A percentile compares a stretch with the other conserved stretches of the same genome.
phyloP scores from a whole-genome alignment of 1,140 invertebrate genomes.

The Drosophila neocordata region DNA sequence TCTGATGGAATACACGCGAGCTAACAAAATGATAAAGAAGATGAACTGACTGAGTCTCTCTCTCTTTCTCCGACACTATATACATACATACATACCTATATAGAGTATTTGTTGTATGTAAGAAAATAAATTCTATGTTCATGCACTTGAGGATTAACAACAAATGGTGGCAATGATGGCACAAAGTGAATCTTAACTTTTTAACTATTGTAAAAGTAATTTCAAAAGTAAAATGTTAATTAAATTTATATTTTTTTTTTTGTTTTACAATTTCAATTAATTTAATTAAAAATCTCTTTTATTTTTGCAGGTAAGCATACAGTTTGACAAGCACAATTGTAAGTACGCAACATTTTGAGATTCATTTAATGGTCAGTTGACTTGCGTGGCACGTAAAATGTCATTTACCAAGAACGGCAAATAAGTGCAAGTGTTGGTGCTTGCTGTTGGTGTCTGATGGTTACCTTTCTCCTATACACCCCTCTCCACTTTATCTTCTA shows the following conservation, averaged over 20 bases:
- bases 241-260: background rate
- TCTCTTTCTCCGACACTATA: too few species aligned
- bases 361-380: constrained; percentile 31
- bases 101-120: too few species aligned
- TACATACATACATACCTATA: too few species aligned
- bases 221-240: too few species aligned
- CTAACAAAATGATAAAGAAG: constrained; percentile 23
- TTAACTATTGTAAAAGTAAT: too few species aligned
- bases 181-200: too few species aligned
- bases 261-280: background rate
- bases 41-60: background rate
- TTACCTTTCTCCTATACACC: too few species aligned
- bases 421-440: constrained; percentile 74
- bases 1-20: constrained; percentile 39
- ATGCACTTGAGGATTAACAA: too few species aligned
- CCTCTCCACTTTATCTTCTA: too few species aligned
- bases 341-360: constrained; percentile 15
- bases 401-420: constrained; percentile 32
- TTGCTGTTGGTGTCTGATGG: constrained; percentile 24
- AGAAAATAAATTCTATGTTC: background rate
- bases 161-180: too few species aligned
- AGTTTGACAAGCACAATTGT: constrained; percentile 22
- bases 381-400: constrained; percentile 49
- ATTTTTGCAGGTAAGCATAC: constrained; percentile 59
- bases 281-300: constrained; percentile 21